Base-by-base conservation (phyloP, 2,113 vertebrate genomes). In the Fulica atra region DNA sequence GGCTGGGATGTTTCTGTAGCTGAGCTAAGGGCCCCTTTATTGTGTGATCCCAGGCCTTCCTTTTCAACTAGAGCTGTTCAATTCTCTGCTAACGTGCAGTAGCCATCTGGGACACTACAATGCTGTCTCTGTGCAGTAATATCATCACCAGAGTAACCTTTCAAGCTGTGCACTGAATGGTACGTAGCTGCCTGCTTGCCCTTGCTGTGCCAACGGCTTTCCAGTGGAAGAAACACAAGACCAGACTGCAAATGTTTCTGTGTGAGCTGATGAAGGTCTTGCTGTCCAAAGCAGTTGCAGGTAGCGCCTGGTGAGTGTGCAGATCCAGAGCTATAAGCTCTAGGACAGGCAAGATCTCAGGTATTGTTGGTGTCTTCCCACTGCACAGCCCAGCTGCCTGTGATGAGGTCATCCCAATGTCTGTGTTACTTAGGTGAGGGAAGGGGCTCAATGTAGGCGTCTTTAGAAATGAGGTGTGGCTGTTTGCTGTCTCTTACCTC, bases 401-500 rank as follows among this genome's bases (percentile, higher is more conserved):
- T 25, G 17, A 83, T 86, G 56, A 21, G 7, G 10, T 71, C 11
- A n/a, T 86, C 13, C 19, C 38, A 13, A 13, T 9, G 15, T 18
- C 36, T 83, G 2, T 70, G 54, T 59, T 66, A 12, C 21, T 73
- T 44, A 31, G 15, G 51, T 84, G 36, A 74, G 16, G 25, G 36
- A 83, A 83, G 9, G 10, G 14, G 31, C 21, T 61, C 36, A 40
- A 25, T 3, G 1, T 10, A 50, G 16, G 11, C 36, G 7, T 63
- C 12, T 59, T 50, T 85, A 42, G 6, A 10, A 10, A 38, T 44
- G 13, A 53, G 26, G 17, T 87, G 42, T 7, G 15, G 12, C 35
- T 57, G 6, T 53, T 4, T 51, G 56, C 15, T 74, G 3, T 42
- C 20, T 87, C 53, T 95, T 89, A 98, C 98, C 98, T 98, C 97